Evolutionary conservation across 2,113 vertebrate genomes (phyloP).

Genomic region (Sinocyclocheilus maitianheensis): DNA sequence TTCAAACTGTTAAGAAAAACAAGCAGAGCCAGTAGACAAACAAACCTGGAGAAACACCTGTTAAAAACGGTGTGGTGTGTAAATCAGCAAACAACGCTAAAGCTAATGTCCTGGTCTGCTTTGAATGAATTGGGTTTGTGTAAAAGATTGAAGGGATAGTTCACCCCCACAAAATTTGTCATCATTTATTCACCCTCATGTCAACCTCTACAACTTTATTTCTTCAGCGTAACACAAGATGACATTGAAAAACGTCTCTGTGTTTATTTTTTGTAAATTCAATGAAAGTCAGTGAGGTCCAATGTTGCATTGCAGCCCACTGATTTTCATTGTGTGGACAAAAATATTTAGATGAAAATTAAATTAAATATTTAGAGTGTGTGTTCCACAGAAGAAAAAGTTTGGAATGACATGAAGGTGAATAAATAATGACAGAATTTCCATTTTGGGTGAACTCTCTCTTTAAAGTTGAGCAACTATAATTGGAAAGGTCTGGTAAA

Average conservation of each 20-base stretch:
- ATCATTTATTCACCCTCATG: neutral
- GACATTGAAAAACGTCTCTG: neutral
- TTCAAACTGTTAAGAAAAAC: slow-evolving; percentile 21
- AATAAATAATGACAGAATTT: neutral
- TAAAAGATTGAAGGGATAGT: neutral
- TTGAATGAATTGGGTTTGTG: neutral
- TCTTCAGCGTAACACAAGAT: neutral
- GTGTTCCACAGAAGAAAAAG: neutral
- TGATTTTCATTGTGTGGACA: neutral
- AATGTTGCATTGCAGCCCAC: neutral
- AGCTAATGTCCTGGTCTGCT: neutral
- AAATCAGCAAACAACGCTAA: neutral
- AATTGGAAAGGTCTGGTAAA: neutral
- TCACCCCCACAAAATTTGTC: neutral
- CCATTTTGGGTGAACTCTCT: neutral
- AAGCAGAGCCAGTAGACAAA: slow-evolving; percentile 11
- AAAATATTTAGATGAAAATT: neutral
- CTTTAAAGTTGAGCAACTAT: neutral
- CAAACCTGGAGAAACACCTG: neutral
- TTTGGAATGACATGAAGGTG: neutral
- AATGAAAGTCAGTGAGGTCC: neutral
- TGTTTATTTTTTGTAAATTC: neutral
- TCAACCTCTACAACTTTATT: neutral
- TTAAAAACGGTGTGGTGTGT: neutral
- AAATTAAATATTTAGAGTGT: too few species aligned